These are phyloP conservation scores for Nephrocerus scutellatus DNA, from an alignment of 2,888 invertebrate genomes.

Conservation along the genomic window DNA sequence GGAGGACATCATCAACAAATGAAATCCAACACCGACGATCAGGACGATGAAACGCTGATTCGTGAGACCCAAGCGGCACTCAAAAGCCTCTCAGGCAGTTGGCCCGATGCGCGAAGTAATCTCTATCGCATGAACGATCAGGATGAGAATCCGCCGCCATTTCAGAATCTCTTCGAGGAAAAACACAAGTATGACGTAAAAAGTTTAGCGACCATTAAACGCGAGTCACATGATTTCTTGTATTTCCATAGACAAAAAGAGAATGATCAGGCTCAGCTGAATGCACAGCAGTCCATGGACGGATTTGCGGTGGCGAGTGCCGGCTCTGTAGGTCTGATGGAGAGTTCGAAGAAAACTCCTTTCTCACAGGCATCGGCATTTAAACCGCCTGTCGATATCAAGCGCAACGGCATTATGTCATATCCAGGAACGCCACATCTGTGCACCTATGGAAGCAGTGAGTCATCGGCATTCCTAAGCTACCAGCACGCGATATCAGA, in stretches of 20 bases:
- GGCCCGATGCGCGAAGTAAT: constrained; percentile 64
- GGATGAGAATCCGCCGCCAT: constrained; percentile 66
- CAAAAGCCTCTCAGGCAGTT: constrained; percentile 78
- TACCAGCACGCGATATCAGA: too few relatives aligned
- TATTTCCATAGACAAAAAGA: constrained; percentile 47
- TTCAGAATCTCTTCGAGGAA: constrained; percentile 79
- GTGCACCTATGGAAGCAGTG: constrained; percentile 20
- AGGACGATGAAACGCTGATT: constrained; percentile 76
- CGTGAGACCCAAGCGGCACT: constrained; percentile 83
- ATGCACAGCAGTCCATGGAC: constrained; percentile 37
- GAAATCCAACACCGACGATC: constrained; percentile 43
- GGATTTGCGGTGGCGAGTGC: constrained; percentile 7
- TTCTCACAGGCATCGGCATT: constrained; percentile 74
- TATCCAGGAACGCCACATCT: constrained; percentile 21
- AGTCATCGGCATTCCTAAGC: constrained; percentile 18
- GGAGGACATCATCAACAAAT: constrained; percentile 15
- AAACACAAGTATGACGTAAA: constrained; percentile 53
- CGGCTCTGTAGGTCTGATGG: constrained; percentile 17
- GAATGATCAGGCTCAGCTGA: constrained; percentile 45
- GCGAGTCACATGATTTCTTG: constrained; percentile 55
- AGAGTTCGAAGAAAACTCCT: constrained; percentile 48
- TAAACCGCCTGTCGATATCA: constrained; percentile 64
- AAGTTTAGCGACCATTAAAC: constrained; percentile 42
- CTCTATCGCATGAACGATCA: constrained; percentile 60
- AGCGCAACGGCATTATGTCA: constrained; percentile 48